Base-by-base conservation (phyloP, 2,113 vertebrate species). In the Suncus etruscus region DNA sequence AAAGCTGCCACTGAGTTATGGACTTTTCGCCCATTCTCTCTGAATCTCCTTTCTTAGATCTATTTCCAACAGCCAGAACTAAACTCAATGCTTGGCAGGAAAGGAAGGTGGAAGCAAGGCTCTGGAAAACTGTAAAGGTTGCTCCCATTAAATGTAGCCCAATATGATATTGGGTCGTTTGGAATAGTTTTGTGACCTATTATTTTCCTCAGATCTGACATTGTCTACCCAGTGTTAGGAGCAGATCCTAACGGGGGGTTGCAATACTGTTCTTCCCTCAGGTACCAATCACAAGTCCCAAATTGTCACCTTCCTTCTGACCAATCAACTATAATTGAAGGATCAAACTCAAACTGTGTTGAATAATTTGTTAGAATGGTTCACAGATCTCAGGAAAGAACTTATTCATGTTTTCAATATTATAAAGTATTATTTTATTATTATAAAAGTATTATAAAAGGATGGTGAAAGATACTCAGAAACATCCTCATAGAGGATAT, bases 1-100 rank as follows among this genome's bases (percentile, higher is more conserved):
- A 88, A 90, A 79, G 31, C 14, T 76, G 77, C 29, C 48, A 22
- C 18, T 76, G 12, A n/a, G 73, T 22, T 66, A 0, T 50, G 51
- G 65, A 80, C 31, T 70, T 89, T 76, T 25, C 90, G 91, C 92
- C 86, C 32, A 51, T 90, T 74, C 50, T 91, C 31, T 89, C 72
- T n/a, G 16, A 22, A 32, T 65, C 25, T 93, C 70, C 61, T 51
- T 91, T 89, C 2, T 0, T 66, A 82, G 45, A 39, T 94, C 80
- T 74, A 48, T 82, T 58, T n/a, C 11, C 51, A 63, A 66, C 54
- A 61, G 54, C 47, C 66, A 84, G 65, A 82, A 50, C 20, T 27
- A 82, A 95, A 65, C n/a, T 63, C n/a, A 50, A 8, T 11, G 7
- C 11, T 50, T 76, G 32, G 18, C 27, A 72, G 83, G 61, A 63